A percentile compares a stretch with the other conserved stretches of the same genome.
phyloP scores from a whole-genome alignment of 2,888 invertebrate genomes.

The Noctua janthina region DNA sequence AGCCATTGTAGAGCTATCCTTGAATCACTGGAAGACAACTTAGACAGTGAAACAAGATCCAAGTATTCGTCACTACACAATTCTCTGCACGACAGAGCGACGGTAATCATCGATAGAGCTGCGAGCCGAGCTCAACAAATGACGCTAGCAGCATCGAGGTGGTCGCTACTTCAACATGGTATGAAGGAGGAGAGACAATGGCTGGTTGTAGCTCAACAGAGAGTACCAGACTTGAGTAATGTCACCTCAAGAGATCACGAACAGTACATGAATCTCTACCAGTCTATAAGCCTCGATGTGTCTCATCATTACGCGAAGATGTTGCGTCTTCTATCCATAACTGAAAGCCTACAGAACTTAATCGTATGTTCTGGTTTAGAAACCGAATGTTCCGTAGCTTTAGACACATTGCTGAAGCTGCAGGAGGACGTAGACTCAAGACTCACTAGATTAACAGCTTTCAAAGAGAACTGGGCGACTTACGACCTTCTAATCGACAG shows the following conservation, averaged over 20 bases:
- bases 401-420: conserved; percentile 93
- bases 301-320: conserved; percentile 95
- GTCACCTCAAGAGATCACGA: conserved; percentile 96
- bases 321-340: conserved; percentile 93
- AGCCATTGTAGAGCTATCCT: conserved; percentile 96
- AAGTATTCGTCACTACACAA: conserved; percentile 94
- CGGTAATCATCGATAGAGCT: conserved; percentile 94
- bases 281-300: conserved; percentile 94
- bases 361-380: conserved; percentile 94
- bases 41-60: conserved; percentile 94
- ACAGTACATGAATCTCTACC: conserved; percentile 95
- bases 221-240: conserved; percentile 94
- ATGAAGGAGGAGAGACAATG: conserved; percentile 96
- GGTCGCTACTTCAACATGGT: conserved; percentile 95
- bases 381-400: conserved; percentile 93
- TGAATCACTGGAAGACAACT: conserved; percentile 95
- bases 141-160: conserved; percentile 95
- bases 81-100: conserved; percentile 94
- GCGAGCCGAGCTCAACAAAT: conserved; percentile 95
- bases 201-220: conserved; percentile 95
- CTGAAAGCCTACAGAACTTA: conserved; percentile 93
- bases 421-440: conserved; percentile 94
- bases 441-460: conserved; percentile 93
- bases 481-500: conserved; percentile 94
- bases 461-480: conserved; percentile 94